Base-by-base conservation (phyloP, 1,140 invertebrate genomes). In the Dreissena polymorpha region DNA sequence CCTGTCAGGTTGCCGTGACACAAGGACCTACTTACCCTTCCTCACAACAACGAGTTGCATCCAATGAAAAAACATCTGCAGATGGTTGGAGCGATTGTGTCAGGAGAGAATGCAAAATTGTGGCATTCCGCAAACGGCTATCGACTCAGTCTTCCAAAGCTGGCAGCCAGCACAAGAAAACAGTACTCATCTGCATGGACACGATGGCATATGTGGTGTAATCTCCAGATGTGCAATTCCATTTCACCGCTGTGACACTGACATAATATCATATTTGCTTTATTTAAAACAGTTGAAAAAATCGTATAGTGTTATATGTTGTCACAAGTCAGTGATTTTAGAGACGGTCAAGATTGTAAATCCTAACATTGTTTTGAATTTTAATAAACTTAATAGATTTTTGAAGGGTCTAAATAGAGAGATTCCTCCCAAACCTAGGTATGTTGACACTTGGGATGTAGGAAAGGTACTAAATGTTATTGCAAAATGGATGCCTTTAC, bases 201-300 rank as follows among this genome's bases (percentile, higher is more conserved):
- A 14, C 12, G 55, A 63, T 75, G 53, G 72, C 16, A 63, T 21
- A 75, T 60, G 53, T 75, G 72, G 25, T 74, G 71, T 74, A 5
- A 25, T 74, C 71, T 74, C 71, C 2, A 8, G 39, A 39, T 39
- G 39, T 39, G 39, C 39, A 39, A 75, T 75, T 29, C 72, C 18
- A 39, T 75, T 63, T 60, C 18, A 64, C 72, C 53, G 21, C 49
- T 25, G n/a, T 75, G 72, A 75, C 60, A 63, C 0, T 63, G 72
- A 75, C 55, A 25, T 75, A 21, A 29, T 75, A n/a, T 60, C 55
- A 29, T 75, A 63, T 63, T 55, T 63, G 27, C 21, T 63, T 7
- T 75, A 75, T 75, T 64, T 75, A 55, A 75, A 29, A 64, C 53
- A 75, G 8, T 29, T 75, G 60, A 64, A 64, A 10, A 74, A 63